Evolutionary conservation across 1,140 invertebrate species (phyloP).

Genomic region (Grapholita molesta): DNA sequence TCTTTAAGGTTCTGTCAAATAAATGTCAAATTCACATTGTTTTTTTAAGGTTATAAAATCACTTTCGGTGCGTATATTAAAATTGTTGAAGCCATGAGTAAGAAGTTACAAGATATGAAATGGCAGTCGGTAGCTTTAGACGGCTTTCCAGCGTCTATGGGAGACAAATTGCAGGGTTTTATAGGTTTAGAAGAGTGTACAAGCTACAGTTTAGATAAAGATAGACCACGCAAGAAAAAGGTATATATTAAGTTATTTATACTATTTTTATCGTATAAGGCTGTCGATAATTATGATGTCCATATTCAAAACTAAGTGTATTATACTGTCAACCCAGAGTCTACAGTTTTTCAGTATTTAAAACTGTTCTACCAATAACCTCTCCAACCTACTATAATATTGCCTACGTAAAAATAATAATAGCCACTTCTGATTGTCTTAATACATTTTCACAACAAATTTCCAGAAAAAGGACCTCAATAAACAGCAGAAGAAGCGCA

Average conservation of each 20-base stretch:
- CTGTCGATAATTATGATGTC: neutral
- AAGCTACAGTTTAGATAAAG: slow-evolving; percentile 77
- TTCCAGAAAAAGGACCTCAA: slow-evolving; percentile 33
- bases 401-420: too few relatives aligned
- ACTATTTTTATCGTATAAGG: neutral
- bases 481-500: slow-evolving; percentile 29
- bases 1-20: neutral
- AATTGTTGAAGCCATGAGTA: slow-evolving; percentile 41
- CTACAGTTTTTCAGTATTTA: neutral
- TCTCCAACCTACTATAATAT: neutral
- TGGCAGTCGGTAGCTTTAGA: slow-evolving; percentile 80
- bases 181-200: slow-evolving; percentile 82
- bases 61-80: neutral
- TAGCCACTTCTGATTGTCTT: too few relatives aligned
- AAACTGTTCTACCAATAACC: neutral
- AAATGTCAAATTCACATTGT: slow-evolving; percentile 4
- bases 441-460: neutral
- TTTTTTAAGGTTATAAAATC: slow-evolving; percentile 2
- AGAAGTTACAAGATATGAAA: slow-evolving; percentile 61
- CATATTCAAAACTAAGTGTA: neutral
- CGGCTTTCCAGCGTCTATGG: slow-evolving; percentile 66
- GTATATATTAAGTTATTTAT: slow-evolving; percentile 29
- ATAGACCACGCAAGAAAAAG: slow-evolving; percentile 54
- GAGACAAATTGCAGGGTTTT: slow-evolving; percentile 77
- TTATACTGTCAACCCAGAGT: neutral